Evolutionary conservation across 2,888 invertebrate genomes (phyloP), one percentile per base, ranked within the genome.

Genomic region (Galeopsomyia nigrocyanea): DNA sequence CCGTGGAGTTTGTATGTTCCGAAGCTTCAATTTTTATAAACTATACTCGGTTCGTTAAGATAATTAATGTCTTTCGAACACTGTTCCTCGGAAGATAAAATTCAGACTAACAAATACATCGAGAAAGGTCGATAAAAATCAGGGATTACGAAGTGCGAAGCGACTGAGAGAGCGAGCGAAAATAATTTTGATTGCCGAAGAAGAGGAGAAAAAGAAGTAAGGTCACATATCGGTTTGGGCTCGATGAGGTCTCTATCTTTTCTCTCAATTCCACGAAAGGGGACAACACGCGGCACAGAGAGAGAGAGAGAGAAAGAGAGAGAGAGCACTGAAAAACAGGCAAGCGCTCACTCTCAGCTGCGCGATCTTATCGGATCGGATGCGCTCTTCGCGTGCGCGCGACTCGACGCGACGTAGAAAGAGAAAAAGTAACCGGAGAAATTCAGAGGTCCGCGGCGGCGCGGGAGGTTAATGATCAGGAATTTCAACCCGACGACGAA

Each of bases 161-260:
- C 39, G 39, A 39, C 14, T 57, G 22, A 26, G 56, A 14, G 56
- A 14, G 21, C 19, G 19, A 22, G 10, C n/a, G 49, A 47, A 65
- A 67, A 67, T 68, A 17, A 70, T 73, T 71, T 68, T 51, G 51
- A 68, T 63, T 22, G 55, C 46, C 39, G 58, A 58, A 58, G 65
- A 74, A 64, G 58, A 64, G 26, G 26, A 26, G 26, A 2, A 39
- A 10, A 39, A 26, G 26, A 26, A 39, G 13, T 5, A 39, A 70
- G 51, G 47, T 73, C 53, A 53, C 46, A 26, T 56, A 55, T 14
- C n/a, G 26, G 26, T 74, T 66, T 72, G 3, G 6, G 14, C 1
- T 14, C 53, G 64, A 76, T 79, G 78, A 79, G 76, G 78, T 78
- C 78, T 79, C 78, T 77, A 79, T 79, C 77, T 75, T 62, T 76